Evolutionary conservation across 2,113 vertebrate species (phyloP).

Genomic region (Mustela lutreola): DNA sequence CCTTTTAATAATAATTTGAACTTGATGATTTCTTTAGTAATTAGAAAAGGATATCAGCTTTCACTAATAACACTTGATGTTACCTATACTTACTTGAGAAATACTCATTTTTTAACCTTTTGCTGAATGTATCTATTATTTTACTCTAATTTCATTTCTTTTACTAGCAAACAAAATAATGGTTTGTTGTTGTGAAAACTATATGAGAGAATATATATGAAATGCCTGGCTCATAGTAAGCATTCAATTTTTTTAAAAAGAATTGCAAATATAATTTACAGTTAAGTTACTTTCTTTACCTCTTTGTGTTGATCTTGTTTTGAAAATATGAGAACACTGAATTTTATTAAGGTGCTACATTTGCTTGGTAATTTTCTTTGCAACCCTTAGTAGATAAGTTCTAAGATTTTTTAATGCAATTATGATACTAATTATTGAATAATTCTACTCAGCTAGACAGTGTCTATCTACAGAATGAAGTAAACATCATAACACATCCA

Average conservation of each 20-base stretch:
- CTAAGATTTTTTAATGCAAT: conserved; percentile 1
- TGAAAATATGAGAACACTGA: conserved; percentile 20
- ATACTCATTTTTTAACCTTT: conserved; percentile 2
- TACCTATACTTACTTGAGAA: background rate
- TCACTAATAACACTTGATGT: conserved; percentile 48
- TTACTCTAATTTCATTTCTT: background rate
- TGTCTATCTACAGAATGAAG: background rate
- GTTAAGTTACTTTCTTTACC: conserved; percentile 14
- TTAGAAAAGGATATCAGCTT: conserved; percentile 55
- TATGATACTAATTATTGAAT: conserved; percentile 33
- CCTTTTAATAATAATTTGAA: conserved; percentile 41
- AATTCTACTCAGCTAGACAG: background rate
- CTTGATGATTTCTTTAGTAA: conserved; percentile 56
- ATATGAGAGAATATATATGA: background rate
- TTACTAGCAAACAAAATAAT: conserved; percentile 37
- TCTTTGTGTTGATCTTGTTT: conserved; percentile 51
- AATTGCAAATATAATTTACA: conserved; percentile 25
- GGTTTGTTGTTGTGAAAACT: conserved; percentile 2
- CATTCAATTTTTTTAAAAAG: background rate
- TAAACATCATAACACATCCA: conserved; percentile 11
- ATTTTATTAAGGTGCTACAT: conserved; percentile 55
- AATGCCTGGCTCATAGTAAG: background rate
- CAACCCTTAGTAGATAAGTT: conserved; percentile 30
- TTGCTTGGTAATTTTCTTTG: conserved; percentile 46
- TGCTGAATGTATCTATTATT: background rate